These are phyloP conservation scores for Thecophora atra DNA, from an alignment of 2,888 invertebrate genomes.

Conservation along the genomic window DNA sequence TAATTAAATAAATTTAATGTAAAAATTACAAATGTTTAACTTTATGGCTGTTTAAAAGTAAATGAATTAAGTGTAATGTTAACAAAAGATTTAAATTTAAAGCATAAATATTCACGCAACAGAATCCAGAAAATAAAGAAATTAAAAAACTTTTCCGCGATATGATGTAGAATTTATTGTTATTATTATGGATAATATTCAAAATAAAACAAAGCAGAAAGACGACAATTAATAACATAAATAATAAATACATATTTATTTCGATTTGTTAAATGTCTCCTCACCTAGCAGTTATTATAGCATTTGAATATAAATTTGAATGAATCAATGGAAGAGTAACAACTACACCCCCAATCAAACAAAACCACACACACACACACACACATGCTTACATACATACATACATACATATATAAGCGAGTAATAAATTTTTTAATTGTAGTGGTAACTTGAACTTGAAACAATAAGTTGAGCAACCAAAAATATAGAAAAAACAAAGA, in stretches of 20 bases:
- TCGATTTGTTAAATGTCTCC: conserved; percentile 11
- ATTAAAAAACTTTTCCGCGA: conserved; percentile 7
- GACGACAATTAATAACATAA: not conserved
- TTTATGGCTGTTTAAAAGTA: conserved; percentile 62
- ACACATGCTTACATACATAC: conserved; percentile 36
- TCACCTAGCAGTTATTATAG: conserved; percentile 17
- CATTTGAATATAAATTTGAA: conserved; percentile 16
- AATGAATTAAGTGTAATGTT: conserved; percentile 35
- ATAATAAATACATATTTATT: not conserved
- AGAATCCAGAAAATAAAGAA: not conserved
- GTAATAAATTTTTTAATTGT: conserved; percentile 32
- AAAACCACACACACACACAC: conserved; percentile 36
- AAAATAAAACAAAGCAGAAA: not conserved
- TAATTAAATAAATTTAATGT: conserved; percentile 48
- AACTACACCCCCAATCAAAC: too few species aligned
- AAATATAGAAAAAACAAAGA: not conserved
- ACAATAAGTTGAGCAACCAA: conserved; percentile 1
- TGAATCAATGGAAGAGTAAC: too few species aligned
- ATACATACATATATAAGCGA: conserved; percentile 29
- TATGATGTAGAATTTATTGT: conserved; percentile 25
- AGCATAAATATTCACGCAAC: conserved; percentile 11
- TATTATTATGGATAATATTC: not conserved
- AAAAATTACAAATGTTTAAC: conserved; percentile 45
- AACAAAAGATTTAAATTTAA: conserved; percentile 7
- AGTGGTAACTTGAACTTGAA: conserved; percentile 34